Percentiles rank a stretch among this genome's conserved stretches.
Evolutionary conservation across 1,140 invertebrate genomes (phyloP).

Genomic region (Diuraphis noxia): DNA sequence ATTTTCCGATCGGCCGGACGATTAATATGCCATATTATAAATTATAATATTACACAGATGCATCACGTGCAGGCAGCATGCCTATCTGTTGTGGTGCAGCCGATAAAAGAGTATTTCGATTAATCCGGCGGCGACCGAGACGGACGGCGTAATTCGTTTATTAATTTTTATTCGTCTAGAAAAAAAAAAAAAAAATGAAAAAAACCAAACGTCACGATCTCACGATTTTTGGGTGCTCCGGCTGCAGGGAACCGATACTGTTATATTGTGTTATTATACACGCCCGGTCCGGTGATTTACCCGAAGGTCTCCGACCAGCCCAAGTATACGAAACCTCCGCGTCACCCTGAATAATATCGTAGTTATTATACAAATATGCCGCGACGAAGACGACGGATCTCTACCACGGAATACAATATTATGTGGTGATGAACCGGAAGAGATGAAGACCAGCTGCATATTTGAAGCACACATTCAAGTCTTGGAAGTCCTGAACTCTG

Average conservation of each 20-base stretch:
- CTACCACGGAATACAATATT: not conserved
- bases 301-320: too few relatives aligned
- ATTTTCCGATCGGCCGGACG: not conserved
- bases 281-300: not conserved
- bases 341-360: not conserved
- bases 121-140: not conserved
- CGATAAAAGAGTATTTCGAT: not conserved
- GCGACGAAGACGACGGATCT: not conserved
- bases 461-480: not conserved
- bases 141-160: not conserved
- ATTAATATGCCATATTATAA: not conserved
- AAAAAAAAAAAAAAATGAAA: not conserved
- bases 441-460: not conserved
- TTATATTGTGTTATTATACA: not conserved
- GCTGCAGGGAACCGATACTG: not conserved
- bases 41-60: too few relatives aligned
- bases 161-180: not conserved
- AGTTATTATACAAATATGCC: not conserved
- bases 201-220: slow-evolving; percentile 1
- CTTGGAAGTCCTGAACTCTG: not conserved
- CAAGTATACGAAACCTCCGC: not conserved
- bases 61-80: too few relatives aligned
- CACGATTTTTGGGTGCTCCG: slow-evolving; percentile 20
- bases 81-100: not conserved
- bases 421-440: not conserved